Conservation (phyloP, 2,888 invertebrate genomes). For the Hypena proboscidalis region DNA sequence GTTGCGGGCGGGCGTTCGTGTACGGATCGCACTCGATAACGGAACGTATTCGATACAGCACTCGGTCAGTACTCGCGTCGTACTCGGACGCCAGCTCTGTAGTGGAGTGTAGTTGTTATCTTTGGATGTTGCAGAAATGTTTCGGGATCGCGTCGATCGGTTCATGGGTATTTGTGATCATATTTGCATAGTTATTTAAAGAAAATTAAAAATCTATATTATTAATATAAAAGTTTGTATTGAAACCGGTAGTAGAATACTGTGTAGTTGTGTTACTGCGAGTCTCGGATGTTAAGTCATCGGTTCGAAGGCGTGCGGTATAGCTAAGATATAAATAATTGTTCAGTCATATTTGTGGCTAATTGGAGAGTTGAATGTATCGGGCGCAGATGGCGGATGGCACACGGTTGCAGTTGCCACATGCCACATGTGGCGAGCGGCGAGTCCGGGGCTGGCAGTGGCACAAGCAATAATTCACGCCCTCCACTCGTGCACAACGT, state of each 20-base stretch:
- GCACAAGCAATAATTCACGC: conserved; percentile 49
- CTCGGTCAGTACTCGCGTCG: conserved; percentile 9
- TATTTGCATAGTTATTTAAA: conserved; percentile 79
- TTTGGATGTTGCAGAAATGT: conserved; percentile 64
- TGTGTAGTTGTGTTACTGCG: conserved; percentile 50
- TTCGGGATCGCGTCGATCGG: conserved; percentile 76
- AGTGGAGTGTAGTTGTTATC: conserved; percentile 70
- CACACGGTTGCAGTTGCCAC: conserved; percentile 24
- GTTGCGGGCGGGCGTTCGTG: conserved; percentile 14
- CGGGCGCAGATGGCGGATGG: conserved; percentile 31
- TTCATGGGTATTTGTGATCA: conserved; percentile 82
- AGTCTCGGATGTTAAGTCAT: conserved; percentile 34
- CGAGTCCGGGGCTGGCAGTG: conserved; percentile 20
- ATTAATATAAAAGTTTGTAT: conserved; percentile 68
- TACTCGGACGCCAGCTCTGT: conserved; percentile 31
- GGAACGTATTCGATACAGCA: no score
- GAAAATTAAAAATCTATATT: conserved; percentile 72
- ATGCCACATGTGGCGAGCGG: conserved; percentile 29
- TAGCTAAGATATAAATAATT: conserved; percentile 63
- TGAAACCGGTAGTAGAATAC: conserved; percentile 65
- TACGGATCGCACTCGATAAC: no score
- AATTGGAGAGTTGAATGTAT: conserved; percentile 50
- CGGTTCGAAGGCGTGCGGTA: conserved; percentile 34
- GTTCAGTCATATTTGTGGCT: conserved; percentile 55
- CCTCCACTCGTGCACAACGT: conserved; percentile 72